Percentiles rank a stretch among this genome's conserved stretches.
phyloP scores from a whole-genome alignment of 2,888 invertebrate genomes.

The Villa cingulata region DNA sequence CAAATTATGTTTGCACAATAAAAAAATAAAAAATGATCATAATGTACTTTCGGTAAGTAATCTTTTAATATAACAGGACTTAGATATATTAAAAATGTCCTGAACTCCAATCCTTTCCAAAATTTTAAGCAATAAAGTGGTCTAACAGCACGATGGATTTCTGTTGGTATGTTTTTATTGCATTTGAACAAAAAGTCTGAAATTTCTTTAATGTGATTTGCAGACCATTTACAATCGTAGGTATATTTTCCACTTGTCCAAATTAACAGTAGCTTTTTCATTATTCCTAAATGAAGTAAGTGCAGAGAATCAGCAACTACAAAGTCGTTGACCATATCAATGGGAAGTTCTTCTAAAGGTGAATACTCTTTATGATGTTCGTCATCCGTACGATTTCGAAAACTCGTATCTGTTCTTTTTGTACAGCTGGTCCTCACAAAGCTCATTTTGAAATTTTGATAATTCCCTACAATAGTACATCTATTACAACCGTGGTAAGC shows the following conservation, averaged over 20 bases:
- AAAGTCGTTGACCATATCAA: background rate
- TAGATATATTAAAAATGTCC: background rate
- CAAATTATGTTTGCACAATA: background rate
- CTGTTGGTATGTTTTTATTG: background rate
- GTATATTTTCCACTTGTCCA: background rate
- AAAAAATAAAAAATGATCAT: too few relatives aligned
- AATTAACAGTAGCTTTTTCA: background rate
- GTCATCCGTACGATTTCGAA: background rate
- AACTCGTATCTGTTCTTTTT: background rate
- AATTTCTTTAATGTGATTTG: background rate
- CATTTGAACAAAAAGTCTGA: background rate
- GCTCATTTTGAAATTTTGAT: background rate
- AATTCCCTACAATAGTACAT: background rate
- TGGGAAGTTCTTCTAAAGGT: slow-evolving; percentile 1
- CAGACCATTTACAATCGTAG: background rate
- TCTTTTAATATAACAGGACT: background rate
- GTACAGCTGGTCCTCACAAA: background rate
- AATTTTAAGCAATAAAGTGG: slow-evolving; percentile 8
- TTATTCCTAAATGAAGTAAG: background rate
- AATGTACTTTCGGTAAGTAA: slow-evolving; percentile 2
- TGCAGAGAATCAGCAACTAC: background rate
- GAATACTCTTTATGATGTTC: background rate
- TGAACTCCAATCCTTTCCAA: background rate
- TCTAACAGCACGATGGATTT: slow-evolving; percentile 14
- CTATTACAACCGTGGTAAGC: background rate